Evolutionary conservation across 1,140 invertebrate genomes (phyloP).

Genomic region (Apis laboriosa): DNA sequence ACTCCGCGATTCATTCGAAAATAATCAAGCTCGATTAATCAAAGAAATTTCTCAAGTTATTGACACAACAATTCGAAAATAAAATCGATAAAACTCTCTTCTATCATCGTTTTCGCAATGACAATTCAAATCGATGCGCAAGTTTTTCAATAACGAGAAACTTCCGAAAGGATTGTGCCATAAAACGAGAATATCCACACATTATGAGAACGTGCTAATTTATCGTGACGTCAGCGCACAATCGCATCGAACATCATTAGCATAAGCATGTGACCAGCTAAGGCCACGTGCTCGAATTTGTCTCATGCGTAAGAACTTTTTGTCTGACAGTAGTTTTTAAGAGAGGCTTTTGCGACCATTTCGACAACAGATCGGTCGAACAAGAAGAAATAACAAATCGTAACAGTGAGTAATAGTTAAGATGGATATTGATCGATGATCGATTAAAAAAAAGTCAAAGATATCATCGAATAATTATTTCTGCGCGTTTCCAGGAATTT

Average conservation of each 20-base stretch:
- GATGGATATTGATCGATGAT: no score
- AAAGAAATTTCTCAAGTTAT: not conserved
- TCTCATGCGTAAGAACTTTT: not conserved
- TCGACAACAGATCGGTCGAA: not conserved
- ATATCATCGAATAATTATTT: slow-evolving; percentile 2
- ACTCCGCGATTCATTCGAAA: not conserved
- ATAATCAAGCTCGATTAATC: not conserved
- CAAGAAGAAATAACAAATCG: not conserved
- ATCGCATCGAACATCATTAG: slow-evolving; percentile 62
- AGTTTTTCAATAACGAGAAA: not conserved
- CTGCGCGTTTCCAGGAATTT: no score
- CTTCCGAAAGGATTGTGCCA: not conserved
- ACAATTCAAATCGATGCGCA: not conserved
- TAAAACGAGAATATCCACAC: slow-evolving; percentile 31
- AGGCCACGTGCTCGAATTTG: slow-evolving; percentile 43
- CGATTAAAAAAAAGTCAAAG: not conserved
- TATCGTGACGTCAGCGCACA: slow-evolving; percentile 57
- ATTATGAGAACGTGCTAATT: slow-evolving; percentile 61
- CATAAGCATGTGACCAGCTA: slow-evolving; percentile 65
- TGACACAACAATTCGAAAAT: not conserved
- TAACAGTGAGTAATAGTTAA: not conserved
- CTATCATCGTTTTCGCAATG: not conserved
- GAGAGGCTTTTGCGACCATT: not conserved
- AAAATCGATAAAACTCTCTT: not conserved
- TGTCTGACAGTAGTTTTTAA: not conserved